Evolutionary conservation across 2,113 vertebrate genomes (phyloP), one percentile per base, ranked within the genome.

Genomic region (Acrocephalus kingi): DNA sequence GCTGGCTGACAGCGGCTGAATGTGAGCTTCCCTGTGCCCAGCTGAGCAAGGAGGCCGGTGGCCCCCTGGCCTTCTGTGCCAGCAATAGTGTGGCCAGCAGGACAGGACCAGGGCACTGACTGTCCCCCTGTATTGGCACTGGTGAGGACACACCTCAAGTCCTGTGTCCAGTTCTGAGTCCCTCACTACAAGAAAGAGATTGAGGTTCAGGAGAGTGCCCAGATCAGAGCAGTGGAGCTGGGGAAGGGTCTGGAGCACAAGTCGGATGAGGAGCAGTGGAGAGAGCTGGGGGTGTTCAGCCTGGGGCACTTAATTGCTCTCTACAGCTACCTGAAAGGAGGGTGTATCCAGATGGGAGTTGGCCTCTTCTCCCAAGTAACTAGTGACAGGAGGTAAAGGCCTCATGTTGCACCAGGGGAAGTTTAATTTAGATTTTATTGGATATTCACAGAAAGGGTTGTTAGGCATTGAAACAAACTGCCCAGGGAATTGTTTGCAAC

Each of bases 1-100:
- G 52, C 52, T 66, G 52, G 27, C 46, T 3, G 1, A 58, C 12
- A 66, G 35, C 2, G 0, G 27, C 43, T 1, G 0, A 33, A 37
- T 1, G 0, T 20, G 43, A 51, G 17, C 51, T 2, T 0, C 22
- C 0, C 0, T 16, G 76, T 43, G 67, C 43, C 43, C 43, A 37
- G 8, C 3, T 18, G 21, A 25, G 41, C 13, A 63, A 22, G 17
- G 6, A 31, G 31, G 35, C 31, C 1, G 0, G 2, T 20, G 52
- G 18, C 18, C 3, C 27, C 27, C 27, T 58, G 68, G 18, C 27
- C 3, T 41, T 28, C 11, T 46, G 45, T 59, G 33, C 20, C 59
- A 66, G 45, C 22, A 45, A 0, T 1, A 7, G 37, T 13, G 45
- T 59, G 33, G 11, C 15, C 77, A 45, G 52, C 37, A 74, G 77